These are phyloP conservation scores for Eremobia ochroleuca DNA, from an alignment of 2,888 invertebrate genomes.

Conservation along the genomic window DNA sequence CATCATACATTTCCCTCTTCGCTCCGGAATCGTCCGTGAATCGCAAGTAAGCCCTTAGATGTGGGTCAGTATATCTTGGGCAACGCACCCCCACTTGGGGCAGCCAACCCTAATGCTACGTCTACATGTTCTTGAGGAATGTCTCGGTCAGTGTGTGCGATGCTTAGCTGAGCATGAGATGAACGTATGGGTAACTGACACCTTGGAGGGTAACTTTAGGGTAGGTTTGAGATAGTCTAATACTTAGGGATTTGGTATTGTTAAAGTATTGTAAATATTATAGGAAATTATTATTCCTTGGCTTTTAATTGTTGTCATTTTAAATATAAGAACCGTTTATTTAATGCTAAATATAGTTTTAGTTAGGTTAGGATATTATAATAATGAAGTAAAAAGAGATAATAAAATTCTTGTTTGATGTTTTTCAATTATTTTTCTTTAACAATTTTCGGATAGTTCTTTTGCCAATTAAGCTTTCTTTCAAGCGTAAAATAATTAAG, in stretches of 20 bases:
- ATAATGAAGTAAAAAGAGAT: not conserved
- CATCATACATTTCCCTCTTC: not conserved
- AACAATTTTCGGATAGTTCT: not conserved
- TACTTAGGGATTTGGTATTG: not conserved
- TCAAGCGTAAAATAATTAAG: not conserved
- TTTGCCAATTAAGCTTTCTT: no score
- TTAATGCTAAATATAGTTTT: not conserved
- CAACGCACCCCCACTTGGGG: constrained; percentile 39
- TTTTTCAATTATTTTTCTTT: no score
- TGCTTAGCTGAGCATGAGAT: constrained; percentile 12
- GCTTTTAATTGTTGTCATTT: not conserved
- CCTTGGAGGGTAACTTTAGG: not conserved
- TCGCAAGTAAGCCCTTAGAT: constrained; percentile 42
- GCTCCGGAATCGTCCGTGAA: constrained; percentile 33
- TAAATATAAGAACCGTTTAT: not conserved
- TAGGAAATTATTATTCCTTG: not conserved
- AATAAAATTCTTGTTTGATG: no score
- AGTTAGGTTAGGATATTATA: not conserved
- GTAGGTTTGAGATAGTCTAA: no score
- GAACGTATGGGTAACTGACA: constrained; percentile 3
- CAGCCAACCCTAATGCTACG: constrained; percentile 40
- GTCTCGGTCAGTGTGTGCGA: constrained; percentile 49
- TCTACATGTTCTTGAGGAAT: constrained; percentile 52
- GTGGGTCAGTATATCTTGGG: constrained; percentile 65
- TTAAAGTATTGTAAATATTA: not conserved